Evolutionary conservation across 2,888 invertebrate species (phyloP), one percentile per base, ranked within the genome.

Genomic region (Parasteatoda lunata): DNA sequence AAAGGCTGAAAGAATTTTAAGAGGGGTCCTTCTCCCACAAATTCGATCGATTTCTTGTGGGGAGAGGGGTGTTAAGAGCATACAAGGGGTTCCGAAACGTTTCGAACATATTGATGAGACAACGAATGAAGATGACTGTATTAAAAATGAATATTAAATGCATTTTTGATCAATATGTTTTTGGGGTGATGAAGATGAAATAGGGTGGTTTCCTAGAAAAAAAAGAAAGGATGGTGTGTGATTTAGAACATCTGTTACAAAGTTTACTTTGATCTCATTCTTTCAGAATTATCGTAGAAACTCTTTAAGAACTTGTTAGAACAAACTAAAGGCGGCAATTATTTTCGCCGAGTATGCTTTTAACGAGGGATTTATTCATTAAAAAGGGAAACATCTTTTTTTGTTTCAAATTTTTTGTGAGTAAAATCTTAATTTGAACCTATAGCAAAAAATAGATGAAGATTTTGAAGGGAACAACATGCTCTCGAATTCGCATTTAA

Each of bases 71-170:
- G 45, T 54, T 77, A 77, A 77, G 69, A 65, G 71, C 66, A 9
- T 51, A 11, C 71, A 7, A 7, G 48, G 77, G n/a, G 11, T 30
- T 30, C 30, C 47, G 71, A 49, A 47, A 7, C 77, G 52, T 30
- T 8, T n/a, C 9, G n/a, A 59, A 59, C 30, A 70, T 71, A 66
- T 80, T 80, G 66, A 76, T 64, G 76, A 82, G 76, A 82, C 71
- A 77, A 77, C 69, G 77, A 70, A 69, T 76, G 83, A 72, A 77
- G 83, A 77, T 49, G 83, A 77, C 83, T 83, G 77, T 77, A 83
- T 83, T 83, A 83, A 83, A 83, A 76, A 83, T 83, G 83, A 83
- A 77, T 83, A 77, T 77, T 83, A 77, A 77, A 77, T 70, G 71
- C 11, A 77, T 72, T 71, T 77, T 54, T 77, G 77, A 77, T 83